Percentiles rank a stretch among this genome's conserved stretches.
phyloP scores from a whole-genome alignment of 2,113 vertebrate species.

The Megalops atlanticus region DNA sequence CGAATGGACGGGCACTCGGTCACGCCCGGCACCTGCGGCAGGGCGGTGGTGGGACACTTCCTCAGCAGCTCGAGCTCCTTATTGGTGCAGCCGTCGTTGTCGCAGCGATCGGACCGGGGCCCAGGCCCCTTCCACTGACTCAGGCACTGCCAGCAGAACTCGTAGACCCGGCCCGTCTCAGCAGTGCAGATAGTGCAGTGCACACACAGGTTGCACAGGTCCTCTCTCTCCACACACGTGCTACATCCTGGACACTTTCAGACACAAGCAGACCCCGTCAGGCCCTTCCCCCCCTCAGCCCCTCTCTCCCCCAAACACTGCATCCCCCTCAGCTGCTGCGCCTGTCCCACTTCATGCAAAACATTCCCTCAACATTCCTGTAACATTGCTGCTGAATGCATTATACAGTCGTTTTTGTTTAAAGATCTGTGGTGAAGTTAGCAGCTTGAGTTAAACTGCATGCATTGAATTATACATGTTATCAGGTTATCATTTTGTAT shows the following conservation, averaged over 20 bases:
- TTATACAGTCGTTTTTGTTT: no score
- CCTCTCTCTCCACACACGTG: constrained; percentile 55
- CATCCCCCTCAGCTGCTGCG: background rate
- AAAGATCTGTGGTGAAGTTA: no score
- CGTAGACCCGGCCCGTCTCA: background rate
- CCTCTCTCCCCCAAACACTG: background rate
- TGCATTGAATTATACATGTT: no score
- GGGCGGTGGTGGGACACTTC: constrained; percentile 27
- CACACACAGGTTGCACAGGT: constrained; percentile 59
- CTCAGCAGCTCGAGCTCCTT: constrained; percentile 52
- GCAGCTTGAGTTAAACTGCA: no score
- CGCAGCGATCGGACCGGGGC: constrained; percentile 62
- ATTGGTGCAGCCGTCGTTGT: constrained; percentile 59
- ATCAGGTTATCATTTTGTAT: no score
- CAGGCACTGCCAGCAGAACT: constrained; percentile 74
- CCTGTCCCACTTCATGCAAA: no score
- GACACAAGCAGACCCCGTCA: background rate
- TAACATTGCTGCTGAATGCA: no score
- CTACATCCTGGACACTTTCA: constrained; percentile 67
- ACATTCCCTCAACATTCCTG: no score
- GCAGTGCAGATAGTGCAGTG: constrained; percentile 57
- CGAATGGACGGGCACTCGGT: constrained; percentile 57
- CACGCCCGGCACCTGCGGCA: constrained; percentile 40
- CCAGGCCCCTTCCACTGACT: constrained; percentile 59
- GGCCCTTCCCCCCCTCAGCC: background rate